Percentiles rank a stretch among this genome's conserved stretches.
These are phyloP conservation scores for Sphenopsis melanotis DNA, from an alignment of 2,797 vertebrate genomes.

Conservation along the genomic window DNA sequence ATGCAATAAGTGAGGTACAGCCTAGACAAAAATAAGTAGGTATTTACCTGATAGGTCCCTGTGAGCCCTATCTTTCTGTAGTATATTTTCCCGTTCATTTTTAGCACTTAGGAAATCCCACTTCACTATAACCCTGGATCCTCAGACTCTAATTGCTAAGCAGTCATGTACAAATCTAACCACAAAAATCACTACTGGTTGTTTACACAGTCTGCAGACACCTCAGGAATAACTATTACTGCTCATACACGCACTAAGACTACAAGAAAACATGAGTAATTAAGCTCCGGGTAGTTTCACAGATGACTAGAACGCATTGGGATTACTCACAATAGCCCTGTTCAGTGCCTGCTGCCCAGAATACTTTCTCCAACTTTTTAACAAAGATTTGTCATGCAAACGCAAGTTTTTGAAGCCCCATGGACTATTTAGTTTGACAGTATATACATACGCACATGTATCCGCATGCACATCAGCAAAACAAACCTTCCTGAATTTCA, in stretches of 20 bases:
- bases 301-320: rapidly evolving
- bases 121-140: not conserved
- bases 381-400: not conserved
- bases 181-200: not conserved
- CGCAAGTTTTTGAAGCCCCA: not conserved
- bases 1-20: not conserved
- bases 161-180: not conserved
- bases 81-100: not conserved
- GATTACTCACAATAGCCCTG: not conserved
- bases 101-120: not conserved
- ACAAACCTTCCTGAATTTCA: not conserved
- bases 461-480: not conserved
- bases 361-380: not conserved
- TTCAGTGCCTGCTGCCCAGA: not conserved
- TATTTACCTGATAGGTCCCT: not conserved
- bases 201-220: conserved; percentile 2
- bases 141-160: not conserved
- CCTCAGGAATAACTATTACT: not conserved
- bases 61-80: not conserved
- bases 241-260: not conserved
- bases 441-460: not conserved
- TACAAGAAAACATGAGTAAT: conserved; percentile 15
- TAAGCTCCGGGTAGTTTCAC: not conserved
- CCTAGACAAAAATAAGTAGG: not conserved
- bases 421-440: not conserved